Evolutionary conservation across 1,140 invertebrate genomes (phyloP), one percentile per base, ranked within the genome.

Genomic region (Aphelinus certus): DNA sequence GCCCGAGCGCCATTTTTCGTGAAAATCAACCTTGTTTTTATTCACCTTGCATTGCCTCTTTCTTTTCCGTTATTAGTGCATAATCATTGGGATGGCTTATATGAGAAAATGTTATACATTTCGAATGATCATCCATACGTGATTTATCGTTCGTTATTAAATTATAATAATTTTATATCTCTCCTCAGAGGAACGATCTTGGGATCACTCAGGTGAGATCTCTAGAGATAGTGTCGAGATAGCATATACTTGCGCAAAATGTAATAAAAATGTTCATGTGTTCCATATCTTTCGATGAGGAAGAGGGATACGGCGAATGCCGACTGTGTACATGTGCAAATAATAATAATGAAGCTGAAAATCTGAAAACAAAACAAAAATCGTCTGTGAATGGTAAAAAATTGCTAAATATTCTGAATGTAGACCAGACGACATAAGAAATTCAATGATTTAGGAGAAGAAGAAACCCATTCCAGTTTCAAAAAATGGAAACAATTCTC

Each of bases 161-260:
- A 26, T 26, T 26, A 26, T 26, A 26, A 26, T 26, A 26, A 26
- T 26, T 26, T 26, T 0, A 26, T 26, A 26, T 26, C 26, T 26
- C 26, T 26, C 26, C 26, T 26, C 26, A 26, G 26, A 26, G 26
- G 26, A 26, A 26, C 26, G 26, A 26, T 26, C 26, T 26, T 26
- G 26, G 26, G 26, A 26, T 26, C 26, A 26, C 26, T 26, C 26
- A 26, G 26, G 26, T 26, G 26, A 26, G 26, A 26, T 26, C 26
- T 26, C 26, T 26, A 26, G 26, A 26, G 26, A 26, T 26, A 26
- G 26, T 0, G 26, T 26, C 26, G 26, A 26, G 0, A 26, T 26
- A 26, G 68, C 72, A 9, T 70, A 79, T 68, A n/a, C n/a, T 26
- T 81, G 79, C 57, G 26, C 75, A 7, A 57, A 71, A n/a, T 80